phyloP scores from a whole-genome alignment of 2,888 invertebrate genomes.

The Aricia artaxerxes region DNA sequence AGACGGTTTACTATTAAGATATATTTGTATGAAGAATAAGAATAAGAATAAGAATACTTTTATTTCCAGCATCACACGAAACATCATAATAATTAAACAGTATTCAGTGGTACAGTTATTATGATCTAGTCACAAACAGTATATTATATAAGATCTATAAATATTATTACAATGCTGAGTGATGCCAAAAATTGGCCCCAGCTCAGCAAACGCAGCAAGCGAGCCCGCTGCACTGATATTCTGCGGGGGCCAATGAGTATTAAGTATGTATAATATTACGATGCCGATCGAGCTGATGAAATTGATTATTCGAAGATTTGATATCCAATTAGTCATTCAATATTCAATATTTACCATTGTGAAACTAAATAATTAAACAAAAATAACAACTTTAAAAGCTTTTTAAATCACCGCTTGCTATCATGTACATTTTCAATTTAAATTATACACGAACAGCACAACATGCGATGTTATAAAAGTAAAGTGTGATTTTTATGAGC shows the following conservation, averaged over 20 bases:
- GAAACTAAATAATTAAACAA: background rate
- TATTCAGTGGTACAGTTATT: too few species aligned
- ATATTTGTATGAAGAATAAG: too few species aligned
- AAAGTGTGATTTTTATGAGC: background rate
- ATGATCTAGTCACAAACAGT: too few species aligned
- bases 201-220: too few species aligned
- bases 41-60: too few species aligned
- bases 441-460: background rate
- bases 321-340: background rate
- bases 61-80: too few species aligned
- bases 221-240: too few species aligned
- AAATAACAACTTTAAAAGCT: background rate
- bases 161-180: too few species aligned
- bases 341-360: background rate
- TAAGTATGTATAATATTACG: background rate
- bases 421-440: background rate
- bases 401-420: background rate
- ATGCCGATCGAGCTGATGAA: background rate
- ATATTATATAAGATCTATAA: too few species aligned
- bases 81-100: too few species aligned
- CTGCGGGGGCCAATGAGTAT: too few species aligned
- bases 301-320: background rate
- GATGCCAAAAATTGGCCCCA: too few species aligned
- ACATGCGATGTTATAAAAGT: constrained; percentile 1
- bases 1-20: background rate